Evolutionary conservation across 1,140 invertebrate genomes (phyloP), one percentile per base, ranked within the genome.

Genomic region (Dendroctonus valens): DNA sequence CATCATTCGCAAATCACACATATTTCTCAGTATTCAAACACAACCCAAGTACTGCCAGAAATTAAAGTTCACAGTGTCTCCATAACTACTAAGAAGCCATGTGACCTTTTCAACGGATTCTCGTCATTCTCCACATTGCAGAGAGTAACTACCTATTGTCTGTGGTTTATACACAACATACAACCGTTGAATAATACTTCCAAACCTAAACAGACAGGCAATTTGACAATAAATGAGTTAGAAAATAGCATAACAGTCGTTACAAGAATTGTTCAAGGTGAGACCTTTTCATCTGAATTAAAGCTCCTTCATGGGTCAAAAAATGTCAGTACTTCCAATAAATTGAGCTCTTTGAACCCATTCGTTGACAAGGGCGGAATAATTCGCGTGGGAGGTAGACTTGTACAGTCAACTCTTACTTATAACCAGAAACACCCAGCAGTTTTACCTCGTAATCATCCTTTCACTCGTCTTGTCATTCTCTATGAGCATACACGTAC

Each of bases 331-430:
- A 8, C 65, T 51, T 50, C 48, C 26, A 59, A 55, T 50, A 67
- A 67, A 46, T 55, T 76, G 42, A 41, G 48, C 51, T 69, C 52
- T 58, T 67, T 80, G 8, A 71, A 71, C 26, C 78, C 79, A 41
- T 77, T 77, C 58, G 41, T 82, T 9, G 78, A 80, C 63, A 37
- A 76, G 11, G 11, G 72, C 7, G 72, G 72, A 7, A 14, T 79
- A 6, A 50, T 82, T 41, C 65, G 79, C 8, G 77, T 81, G 2
- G 79, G 80, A 2, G 77, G 79, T 38, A 65, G 79, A 59, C 42
- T 70, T 12, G n/a, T 26, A 11, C 41, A 62, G 3, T 42, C 66
- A 39, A 14, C 59, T 38, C 52, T 72, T n/a, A 6, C 64, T 41
- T 65, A 58, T 48, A 60, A 67, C 41, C 57, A 70, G 41, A 44